Conservation (phyloP, 2,113 vertebrate species). For the Plotosus lineatus region DNA sequence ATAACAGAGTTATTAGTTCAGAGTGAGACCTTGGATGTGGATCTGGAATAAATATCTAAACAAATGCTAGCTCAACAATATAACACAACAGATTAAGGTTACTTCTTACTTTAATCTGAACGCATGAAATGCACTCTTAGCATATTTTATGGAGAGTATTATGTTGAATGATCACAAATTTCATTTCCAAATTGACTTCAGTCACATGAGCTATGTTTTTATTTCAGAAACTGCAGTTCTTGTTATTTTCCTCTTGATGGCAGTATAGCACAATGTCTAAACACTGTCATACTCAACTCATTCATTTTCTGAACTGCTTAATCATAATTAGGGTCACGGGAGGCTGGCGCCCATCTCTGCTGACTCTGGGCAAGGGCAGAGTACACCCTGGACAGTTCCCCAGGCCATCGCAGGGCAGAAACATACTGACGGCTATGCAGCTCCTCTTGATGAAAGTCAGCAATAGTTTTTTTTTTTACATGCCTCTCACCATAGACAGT, state of each 20-base stretch:
- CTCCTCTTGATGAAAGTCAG: too few relatives aligned
- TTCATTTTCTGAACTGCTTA: too few relatives aligned
- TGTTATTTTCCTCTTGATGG: slow-evolving; percentile 26
- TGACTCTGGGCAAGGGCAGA: too few relatives aligned
- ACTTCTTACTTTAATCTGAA: not conserved
- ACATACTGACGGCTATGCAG: too few relatives aligned
- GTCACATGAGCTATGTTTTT: not conserved
- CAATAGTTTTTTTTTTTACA: too few relatives aligned
- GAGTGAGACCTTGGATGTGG: not conserved
- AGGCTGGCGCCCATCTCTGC: too few relatives aligned
- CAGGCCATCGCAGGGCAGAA: too few relatives aligned
- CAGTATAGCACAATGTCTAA: slow-evolving; percentile 3
- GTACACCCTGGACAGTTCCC: too few relatives aligned
- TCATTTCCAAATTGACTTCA: not conserved
- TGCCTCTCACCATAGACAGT: too few relatives aligned
- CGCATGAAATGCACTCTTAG: not conserved
- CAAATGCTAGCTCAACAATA: not conserved
- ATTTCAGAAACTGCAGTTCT: not conserved
- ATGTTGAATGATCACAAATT: not conserved
- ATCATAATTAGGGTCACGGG: too few relatives aligned
- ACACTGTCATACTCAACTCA: not conserved
- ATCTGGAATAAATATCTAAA: not conserved
- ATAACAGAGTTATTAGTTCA: not conserved
- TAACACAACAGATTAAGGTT: not conserved
- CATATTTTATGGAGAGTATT: not conserved